Conservation (phyloP, 1,140 invertebrate genomes). For the Pemphigus obesinymphae region DNA sequence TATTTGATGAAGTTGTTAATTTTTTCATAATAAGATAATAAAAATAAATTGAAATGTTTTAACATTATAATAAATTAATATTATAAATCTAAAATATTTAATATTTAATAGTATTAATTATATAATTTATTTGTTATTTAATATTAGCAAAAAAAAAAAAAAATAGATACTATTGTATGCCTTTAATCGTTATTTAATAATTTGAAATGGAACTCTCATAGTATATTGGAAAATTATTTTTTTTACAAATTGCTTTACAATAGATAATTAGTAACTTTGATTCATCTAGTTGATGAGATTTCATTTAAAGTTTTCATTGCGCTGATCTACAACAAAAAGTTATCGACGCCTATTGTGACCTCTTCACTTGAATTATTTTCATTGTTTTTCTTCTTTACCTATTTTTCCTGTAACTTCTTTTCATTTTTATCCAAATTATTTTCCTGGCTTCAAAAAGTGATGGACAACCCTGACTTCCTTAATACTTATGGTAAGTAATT, state of each 20-base stretch:
- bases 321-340: slow-evolving; percentile 34
- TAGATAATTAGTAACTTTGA: slow-evolving; percentile 6
- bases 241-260: slow-evolving; percentile 28
- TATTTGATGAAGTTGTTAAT: no score
- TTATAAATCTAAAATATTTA: no score
- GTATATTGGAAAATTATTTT: no score
- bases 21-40: no score
- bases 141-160: no score
- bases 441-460: slow-evolving; percentile 18
- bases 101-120: no score
- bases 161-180: no score
- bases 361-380: background rate
- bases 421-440: background rate
- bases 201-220: no score
- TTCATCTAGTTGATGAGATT: slow-evolving; percentile 29
- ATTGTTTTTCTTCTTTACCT: background rate
- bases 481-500: slow-evolving; percentile 33
- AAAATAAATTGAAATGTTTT: no score
- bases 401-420: background rate
- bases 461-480: slow-evolving; percentile 15
- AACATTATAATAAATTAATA: no score
- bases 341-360: background rate
- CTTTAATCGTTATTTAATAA: no score
- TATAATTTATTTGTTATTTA: no score
- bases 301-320: slow-evolving; percentile 23